Evolutionary conservation across 2,797 vertebrate species (phyloP), one percentile per base, ranked within the genome.

Genomic region (Novumbra hubbsi): DNA sequence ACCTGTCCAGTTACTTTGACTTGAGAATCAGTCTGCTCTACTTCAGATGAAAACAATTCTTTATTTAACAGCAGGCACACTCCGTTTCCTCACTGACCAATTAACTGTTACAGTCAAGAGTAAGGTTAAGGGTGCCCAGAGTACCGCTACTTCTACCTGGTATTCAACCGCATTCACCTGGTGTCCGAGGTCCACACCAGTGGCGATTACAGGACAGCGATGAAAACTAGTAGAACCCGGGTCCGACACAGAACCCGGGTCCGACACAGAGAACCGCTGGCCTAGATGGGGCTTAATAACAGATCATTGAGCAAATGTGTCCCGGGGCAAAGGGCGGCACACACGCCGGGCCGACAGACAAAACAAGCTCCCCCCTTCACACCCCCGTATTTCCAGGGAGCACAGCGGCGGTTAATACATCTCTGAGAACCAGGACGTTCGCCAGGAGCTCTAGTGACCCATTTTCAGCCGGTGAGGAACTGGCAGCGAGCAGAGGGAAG

Each of bases 391-490:
- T 92, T 93, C 88, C 88, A 89, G 87, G 86, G 78, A 87, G 74
- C 73, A 15, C 6, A 73, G 72, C n/a, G 63, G 83, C 77, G 84
- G 77, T 64, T 87, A 88, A 90, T 86, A 91, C 87, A 88, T 85
- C 78, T 88, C 78, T 50, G 71, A 74, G 85, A 68, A 65, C 62
- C 76, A 85, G 89, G 87, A 80, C 27, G 71, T 34, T 14, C 50
- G 87, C 89, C 92, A 88, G 79, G 80, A n/a, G 72, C 85, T 80
- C 82, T 85, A 87, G 77, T 90, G 90, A 90, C 91, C 90, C 85
- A 91, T 75, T 92, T 92, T 90, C 82, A 88, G 79, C 78, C 83
- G 70, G 83, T 84, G 87, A 83, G 81, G 88, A 90, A 82, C 80
- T 14, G 82, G 81, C 72, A 84, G 84, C 76, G 78, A 76, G 78